Evolutionary conservation across 2,888 invertebrate species (phyloP).

Genomic region (Desoria tigrina): DNA sequence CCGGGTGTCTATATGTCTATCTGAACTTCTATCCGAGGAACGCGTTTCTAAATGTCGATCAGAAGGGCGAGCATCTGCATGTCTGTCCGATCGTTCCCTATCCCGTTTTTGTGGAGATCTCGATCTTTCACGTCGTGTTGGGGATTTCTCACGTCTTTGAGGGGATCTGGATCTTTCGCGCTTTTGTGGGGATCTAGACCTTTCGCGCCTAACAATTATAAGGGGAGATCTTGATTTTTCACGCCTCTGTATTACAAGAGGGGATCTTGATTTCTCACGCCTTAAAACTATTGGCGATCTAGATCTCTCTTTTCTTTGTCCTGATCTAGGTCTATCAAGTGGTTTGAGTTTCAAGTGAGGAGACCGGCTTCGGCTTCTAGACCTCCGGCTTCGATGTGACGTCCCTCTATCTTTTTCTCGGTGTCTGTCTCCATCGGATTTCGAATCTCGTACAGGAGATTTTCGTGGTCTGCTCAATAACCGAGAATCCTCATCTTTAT

Average conservation of each 20-base stretch:
- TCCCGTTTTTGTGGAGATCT: slow-evolving; percentile 17
- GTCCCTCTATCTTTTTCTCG: slow-evolving; percentile 23
- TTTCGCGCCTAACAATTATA: slow-evolving; percentile 26
- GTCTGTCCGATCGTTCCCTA: slow-evolving; percentile 14
- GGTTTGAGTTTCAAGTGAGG: slow-evolving; percentile 55
- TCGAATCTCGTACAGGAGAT: slow-evolving; percentile 19
- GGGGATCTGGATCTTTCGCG: slow-evolving; percentile 28
- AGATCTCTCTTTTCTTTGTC: slow-evolving; percentile 55
- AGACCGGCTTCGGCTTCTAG: slow-evolving; percentile 55
- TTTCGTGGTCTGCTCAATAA: slow-evolving; percentile 11
- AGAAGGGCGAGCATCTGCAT: too few relatives aligned
- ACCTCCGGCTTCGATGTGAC: slow-evolving; percentile 20
- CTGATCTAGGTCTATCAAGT: slow-evolving; percentile 54
- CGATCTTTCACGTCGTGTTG: slow-evolving; percentile 39
- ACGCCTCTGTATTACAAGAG: slow-evolving; percentile 11
- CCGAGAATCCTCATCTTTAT: slow-evolving; percentile 20
- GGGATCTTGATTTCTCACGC: slow-evolving; percentile 26
- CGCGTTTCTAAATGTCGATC: neutral
- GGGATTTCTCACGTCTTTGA: slow-evolving; percentile 8
- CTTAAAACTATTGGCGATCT: slow-evolving; percentile 53
- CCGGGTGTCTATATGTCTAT: too few relatives aligned
- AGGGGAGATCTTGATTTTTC: slow-evolving; percentile 19
- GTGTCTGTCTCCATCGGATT: slow-evolving; percentile 18
- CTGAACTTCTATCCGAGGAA: neutral
- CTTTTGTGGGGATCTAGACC: slow-evolving; percentile 23